Base-by-base conservation (phyloP, 2,888 invertebrate species). In the Nemurella pictetii region DNA sequence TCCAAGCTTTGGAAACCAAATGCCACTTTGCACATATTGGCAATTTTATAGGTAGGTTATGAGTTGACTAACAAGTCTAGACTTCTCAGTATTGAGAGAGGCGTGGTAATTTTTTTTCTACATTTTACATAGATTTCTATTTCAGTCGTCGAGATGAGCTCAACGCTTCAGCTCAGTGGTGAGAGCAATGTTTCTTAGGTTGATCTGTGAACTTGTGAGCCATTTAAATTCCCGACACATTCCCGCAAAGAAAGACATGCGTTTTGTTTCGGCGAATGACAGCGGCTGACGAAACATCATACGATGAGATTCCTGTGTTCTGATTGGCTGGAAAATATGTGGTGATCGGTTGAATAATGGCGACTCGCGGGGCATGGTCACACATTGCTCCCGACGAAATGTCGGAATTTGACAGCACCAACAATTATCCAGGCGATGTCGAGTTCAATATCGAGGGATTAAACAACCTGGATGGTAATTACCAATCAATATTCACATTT, bases 361-460 rank as follows among this genome's bases (percentile, higher is more conserved):
- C 89, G 88, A 89, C 90, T 86, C 88, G 89, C 26, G 87, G 86
- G 84, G 87, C 86, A 75, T 87, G 87, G 87, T 78, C 87, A 15
- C 55, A 82, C 88, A 81, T 87, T 89, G 84, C 87, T 87, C 87
- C 89, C 89, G 87, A 89, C 90, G 84, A 89, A 89, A 87, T 89
- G 89, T 87, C 90, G 89, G 86, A 88, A 89, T 89, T 90, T 91
- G 91, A 90, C 89, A 87, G 90, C 90, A 87, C 87, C 88, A 89
- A 90, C 85, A 90, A 90, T 88, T 92, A 92, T 88, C 89, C 90
- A 85, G 87, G 90, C 4, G 90, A 88, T 87, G 93, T 94, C 88
- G 93, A 92, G 84, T 94, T 94, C 89, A 94, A 94, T 90, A 91
- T 94, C 36, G 93, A 93, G 87, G 95, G 95, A 88, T 92, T 95